Evolutionary conservation across 2,797 vertebrate species (phyloP).

Genomic region (Megalops cyprinoides): DNA sequence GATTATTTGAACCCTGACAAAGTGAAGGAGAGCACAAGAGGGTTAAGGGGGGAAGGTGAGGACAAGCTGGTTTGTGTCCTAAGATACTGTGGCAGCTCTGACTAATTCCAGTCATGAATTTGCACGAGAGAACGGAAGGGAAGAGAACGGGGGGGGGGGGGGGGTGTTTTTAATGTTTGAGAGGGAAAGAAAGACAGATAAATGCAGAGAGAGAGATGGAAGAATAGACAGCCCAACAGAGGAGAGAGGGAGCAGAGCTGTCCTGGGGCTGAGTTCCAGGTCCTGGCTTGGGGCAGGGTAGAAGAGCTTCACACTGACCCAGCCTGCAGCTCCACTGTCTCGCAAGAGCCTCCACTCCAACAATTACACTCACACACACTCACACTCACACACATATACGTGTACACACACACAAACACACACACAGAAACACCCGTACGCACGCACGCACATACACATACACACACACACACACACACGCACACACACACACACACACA

Average conservation of each 20-base stretch:
- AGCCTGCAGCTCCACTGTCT: too few species aligned
- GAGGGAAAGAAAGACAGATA: conserved; percentile 33
- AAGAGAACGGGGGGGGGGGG: too few species aligned
- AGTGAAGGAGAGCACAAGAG: too few species aligned
- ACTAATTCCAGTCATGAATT: too few species aligned
- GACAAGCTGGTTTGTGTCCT: too few species aligned
- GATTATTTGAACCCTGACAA: too few species aligned
- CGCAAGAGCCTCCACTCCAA: not conserved
- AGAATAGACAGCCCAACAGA: not conserved
- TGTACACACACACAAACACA: conserved; percentile 7
- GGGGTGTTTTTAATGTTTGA: too few species aligned
- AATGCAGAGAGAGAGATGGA: conserved; percentile 35
- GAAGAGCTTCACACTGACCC: too few species aligned
- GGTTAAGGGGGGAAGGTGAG: too few species aligned
- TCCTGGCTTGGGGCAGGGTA: too few species aligned
- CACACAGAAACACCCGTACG: conserved; percentile 6
- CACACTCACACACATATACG: not conserved
- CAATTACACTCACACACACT: not conserved
- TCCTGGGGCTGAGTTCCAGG: not conserved
- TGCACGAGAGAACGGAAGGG: too few species aligned
- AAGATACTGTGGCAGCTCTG: too few species aligned
- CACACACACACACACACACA: not conserved
- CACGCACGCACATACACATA: conserved; percentile 37
- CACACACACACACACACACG: not conserved
- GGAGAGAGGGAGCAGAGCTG: not conserved